A percentile compares a stretch with the other conserved stretches of the same genome.
phyloP scores from a whole-genome alignment of 2,797 vertebrate genomes.

The Sylvia borin region DNA sequence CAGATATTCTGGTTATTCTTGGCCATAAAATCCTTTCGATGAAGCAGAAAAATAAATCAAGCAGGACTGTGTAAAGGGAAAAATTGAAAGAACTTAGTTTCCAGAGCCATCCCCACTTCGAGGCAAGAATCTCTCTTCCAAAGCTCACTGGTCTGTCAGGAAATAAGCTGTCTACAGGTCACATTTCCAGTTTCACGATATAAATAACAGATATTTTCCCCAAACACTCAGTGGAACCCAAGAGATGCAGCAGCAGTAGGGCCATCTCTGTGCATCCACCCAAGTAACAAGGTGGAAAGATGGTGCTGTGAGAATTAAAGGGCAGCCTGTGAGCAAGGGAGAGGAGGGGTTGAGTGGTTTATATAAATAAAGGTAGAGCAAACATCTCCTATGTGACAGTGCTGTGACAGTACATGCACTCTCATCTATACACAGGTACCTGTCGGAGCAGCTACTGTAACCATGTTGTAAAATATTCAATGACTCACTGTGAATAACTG shows the following conservation, averaged over 20 bases:
- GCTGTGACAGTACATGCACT: slow-evolving; percentile 37
- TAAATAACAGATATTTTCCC: background rate
- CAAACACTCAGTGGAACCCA: background rate
- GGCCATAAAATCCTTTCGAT: background rate
- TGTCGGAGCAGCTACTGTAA: slow-evolving; percentile 40
- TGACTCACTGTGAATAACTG: slow-evolving; percentile 50
- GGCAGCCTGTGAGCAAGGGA: background rate
- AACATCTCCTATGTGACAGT: slow-evolving; percentile 48
- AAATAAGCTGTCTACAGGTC: background rate
- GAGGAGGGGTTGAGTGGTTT: background rate
- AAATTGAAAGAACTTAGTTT: background rate
- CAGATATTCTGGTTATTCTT: background rate
- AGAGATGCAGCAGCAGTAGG: background rate
- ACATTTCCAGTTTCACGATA: background rate
- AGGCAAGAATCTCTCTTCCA: background rate
- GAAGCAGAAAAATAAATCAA: background rate
- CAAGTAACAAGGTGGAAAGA: background rate
- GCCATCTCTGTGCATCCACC: background rate
- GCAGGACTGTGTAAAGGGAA: background rate
- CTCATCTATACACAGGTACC: slow-evolving; percentile 35
- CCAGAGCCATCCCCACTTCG: background rate
- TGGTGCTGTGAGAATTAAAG: background rate
- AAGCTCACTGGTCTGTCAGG: background rate
- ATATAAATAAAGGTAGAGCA: slow-evolving; percentile 58
- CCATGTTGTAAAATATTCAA: slow-evolving; percentile 45